Evolutionary conservation across 2,113 vertebrate species (phyloP).

Genomic region (Pyxicephalus adspersus): DNA sequence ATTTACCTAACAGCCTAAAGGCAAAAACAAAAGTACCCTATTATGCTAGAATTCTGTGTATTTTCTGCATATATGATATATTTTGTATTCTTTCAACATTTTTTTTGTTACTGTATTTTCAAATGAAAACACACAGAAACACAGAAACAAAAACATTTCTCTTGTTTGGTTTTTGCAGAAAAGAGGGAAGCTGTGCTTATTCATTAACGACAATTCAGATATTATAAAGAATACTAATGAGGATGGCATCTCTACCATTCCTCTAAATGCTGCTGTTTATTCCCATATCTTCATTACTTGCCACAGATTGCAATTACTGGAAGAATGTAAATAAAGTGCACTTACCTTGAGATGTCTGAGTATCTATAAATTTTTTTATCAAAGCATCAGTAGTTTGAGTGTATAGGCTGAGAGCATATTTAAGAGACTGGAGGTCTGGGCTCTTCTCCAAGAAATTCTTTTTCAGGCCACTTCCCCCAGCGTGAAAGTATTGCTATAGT

Average conservation of each 20-base stretch:
- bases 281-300: slow-evolving; percentile 9
- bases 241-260: not conserved
- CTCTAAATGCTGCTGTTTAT: not conserved
- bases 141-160: slow-evolving; percentile 1
- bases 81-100: not conserved
- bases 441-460: slow-evolving; percentile 98
- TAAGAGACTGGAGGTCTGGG: slow-evolving; percentile 91
- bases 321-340: slow-evolving; percentile 45
- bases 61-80: not conserved
- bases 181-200: slow-evolving; percentile 5
- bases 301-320: slow-evolving; percentile 5
- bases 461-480: slow-evolving; percentile 95
- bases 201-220: not conserved
- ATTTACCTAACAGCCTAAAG: too few species aligned
- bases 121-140: too few species aligned
- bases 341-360: slow-evolving; percentile 94
- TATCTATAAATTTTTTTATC: slow-evolving; percentile 97
- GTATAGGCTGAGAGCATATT: slow-evolving; percentile 95
- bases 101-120: too few species aligned
- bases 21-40: too few species aligned
- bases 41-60: not conserved
- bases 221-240: not conserved
- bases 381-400: slow-evolving; percentile 95
- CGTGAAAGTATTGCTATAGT: slow-evolving; percentile 98
- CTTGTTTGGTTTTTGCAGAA: not conserved